phyloP scores from a whole-genome alignment of 2,113 vertebrate species.

The Elanoides forficatus region DNA sequence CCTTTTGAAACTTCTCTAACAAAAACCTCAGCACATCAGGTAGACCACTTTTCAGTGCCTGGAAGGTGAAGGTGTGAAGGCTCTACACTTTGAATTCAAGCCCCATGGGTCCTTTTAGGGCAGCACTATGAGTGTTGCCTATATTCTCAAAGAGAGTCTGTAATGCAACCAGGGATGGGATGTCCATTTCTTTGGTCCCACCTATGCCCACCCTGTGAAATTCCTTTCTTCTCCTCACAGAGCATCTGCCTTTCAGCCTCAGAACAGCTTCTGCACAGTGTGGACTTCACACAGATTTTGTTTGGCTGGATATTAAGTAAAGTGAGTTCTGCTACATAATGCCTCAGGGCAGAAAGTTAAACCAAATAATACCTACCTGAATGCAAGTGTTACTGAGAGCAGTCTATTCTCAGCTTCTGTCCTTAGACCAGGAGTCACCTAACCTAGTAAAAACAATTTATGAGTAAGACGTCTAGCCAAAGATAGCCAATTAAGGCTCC shows the following conservation, averaged over 20 bases:
- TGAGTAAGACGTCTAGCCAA: not conserved
- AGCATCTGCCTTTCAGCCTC: not conserved
- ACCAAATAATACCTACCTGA: not conserved
- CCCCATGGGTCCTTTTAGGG: not conserved
- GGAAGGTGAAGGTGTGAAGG: not conserved
- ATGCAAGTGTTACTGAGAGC: not conserved
- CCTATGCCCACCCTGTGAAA: accelerated
- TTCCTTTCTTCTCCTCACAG: not conserved
- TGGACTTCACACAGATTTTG: not conserved
- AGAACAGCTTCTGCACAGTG: not conserved
- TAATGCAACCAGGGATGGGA: not conserved
- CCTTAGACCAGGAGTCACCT: not conserved
- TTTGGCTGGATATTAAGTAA: not conserved
- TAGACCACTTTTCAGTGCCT: not conserved
- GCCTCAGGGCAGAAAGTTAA: not conserved
- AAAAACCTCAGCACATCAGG: not conserved
- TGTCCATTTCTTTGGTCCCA: not conserved
- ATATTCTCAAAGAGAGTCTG: not conserved
- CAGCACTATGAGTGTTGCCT: not conserved
- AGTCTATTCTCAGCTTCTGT: not conserved
- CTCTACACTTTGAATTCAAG: not conserved
- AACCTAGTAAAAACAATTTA: not conserved
- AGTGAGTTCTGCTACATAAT: not conserved
- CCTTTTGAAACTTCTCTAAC: not conserved
- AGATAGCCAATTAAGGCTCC: not conserved